Evolutionary conservation across 2,888 invertebrate genomes (phyloP), one percentile per base, ranked within the genome.

Genomic region (Cheilosia impressa): DNA sequence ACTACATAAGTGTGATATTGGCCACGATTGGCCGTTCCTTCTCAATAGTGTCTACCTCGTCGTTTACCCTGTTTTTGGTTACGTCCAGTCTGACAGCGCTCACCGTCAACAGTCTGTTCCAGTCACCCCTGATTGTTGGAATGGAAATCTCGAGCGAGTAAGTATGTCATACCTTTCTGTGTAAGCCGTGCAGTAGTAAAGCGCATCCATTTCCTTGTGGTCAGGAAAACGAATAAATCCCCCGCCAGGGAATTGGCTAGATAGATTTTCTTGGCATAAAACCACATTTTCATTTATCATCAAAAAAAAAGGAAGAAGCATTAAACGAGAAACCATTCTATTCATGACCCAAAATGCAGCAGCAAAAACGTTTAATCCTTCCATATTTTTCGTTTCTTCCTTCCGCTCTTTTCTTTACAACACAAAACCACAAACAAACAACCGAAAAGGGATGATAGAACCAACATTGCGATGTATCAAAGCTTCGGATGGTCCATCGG

Each of bases 71-170:
- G 89, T 94, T 93, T 87, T 88, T 93, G 69, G 88, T 92, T 63
- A 91, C 92, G 72, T 90, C 91, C 60, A 89, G 93, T 58, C 84
- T 93, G 22, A 93, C 93, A n/a, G 92, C 92, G 73, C 88, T 93
- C 34, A 90, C 93, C 43, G 91, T 92, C 9, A 92, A 93, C 79
- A 91, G 93, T 60, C 90, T 93, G 17, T 93, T 93, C 87, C 93
- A 93, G 89, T 91, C 93, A 66, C 93, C 93, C 13, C 90, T 93
- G 80, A 92, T 94, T 81, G 92, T 93, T 81, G 92, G 93, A 78
- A 93, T 94, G 93, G 94, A 94, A 91, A 93, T 93, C 88, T 93
- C 93, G 3, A 91, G 92, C 88, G 92, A 92, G 92, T 92, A 90
- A 92, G 92, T 90, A 83, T 76, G 24, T 3, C 38, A 43, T 19